Evolutionary conservation across 2,113 vertebrate species (phyloP).

Genomic region (Hypocryptadius cinnamomeus): DNA sequence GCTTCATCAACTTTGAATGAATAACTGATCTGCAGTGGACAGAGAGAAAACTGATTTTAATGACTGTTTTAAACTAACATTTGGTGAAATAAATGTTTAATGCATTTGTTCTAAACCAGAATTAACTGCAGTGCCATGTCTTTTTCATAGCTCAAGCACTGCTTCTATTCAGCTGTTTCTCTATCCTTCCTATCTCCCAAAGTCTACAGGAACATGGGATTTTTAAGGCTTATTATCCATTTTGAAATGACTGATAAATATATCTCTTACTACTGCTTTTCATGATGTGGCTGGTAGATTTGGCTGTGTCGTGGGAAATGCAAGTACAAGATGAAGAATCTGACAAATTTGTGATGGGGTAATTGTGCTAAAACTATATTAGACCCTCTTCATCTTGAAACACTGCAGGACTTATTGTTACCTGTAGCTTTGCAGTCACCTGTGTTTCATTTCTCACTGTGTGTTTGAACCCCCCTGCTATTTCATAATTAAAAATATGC

Average conservation of each 20-base stretch:
- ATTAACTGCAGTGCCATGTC: neutral
- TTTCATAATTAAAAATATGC: neutral
- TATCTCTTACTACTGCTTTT: slow-evolving; percentile 4
- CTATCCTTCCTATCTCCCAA: neutral
- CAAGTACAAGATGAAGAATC: neutral
- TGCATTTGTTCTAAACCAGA: slow-evolving; percentile 27
- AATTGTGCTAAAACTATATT: slow-evolving; percentile 42
- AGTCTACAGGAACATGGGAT: neutral
- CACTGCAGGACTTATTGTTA: neutral
- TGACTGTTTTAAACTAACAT: slow-evolving; percentile 54
- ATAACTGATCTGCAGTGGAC: slow-evolving; percentile 20
- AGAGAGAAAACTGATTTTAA: slow-evolving; percentile 47
- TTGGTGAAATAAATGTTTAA: slow-evolving; percentile 42
- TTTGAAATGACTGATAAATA: slow-evolving; percentile 55
- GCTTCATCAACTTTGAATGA: slow-evolving; percentile 51
- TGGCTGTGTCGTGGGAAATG: neutral
- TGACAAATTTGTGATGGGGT: slow-evolving; percentile 11
- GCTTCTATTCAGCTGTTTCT: neutral
- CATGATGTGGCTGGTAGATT: slow-evolving; percentile 5
- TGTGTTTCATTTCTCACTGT: neutral
- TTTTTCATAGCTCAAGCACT: neutral
- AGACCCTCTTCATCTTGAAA: slow-evolving; percentile 33
- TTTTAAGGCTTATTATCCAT: slow-evolving; percentile 47
- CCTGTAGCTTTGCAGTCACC: neutral
- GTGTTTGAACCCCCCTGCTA: neutral